Evolutionary conservation across 2,113 vertebrate genomes (phyloP).

Genomic region (Galeopterus variegatus): DNA sequence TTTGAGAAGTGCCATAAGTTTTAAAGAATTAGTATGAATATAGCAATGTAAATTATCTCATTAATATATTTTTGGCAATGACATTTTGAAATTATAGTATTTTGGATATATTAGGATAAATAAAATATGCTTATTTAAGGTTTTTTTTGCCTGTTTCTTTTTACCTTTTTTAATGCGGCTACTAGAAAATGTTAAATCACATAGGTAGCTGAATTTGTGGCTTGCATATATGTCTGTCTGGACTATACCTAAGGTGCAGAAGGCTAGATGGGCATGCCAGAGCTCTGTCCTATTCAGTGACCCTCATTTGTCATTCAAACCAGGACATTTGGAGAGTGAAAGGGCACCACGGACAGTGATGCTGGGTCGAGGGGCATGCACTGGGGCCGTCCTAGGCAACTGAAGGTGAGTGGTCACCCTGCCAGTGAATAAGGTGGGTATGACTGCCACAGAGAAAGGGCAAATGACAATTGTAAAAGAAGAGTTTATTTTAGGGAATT

Average conservation of each 20-base stretch:
- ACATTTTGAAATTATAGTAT: background rate
- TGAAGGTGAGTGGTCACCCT: background rate
- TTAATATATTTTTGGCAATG: background rate
- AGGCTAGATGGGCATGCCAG: no score
- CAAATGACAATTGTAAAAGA: background rate
- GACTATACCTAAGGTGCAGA: background rate
- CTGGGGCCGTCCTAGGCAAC: background rate
- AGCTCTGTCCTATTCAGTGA: background rate
- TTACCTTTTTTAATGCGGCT: background rate
- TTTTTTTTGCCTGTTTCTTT: background rate
- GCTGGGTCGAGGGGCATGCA: background rate
- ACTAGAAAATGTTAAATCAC: background rate
- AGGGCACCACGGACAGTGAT: background rate
- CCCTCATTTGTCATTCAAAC: background rate
- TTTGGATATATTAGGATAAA: background rate
- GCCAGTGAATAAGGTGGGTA: background rate
- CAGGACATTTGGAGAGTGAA: background rate
- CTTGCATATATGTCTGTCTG: background rate
- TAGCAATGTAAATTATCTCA: background rate
- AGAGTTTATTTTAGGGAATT: background rate
- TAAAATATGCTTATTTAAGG: background rate
- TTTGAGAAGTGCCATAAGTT: background rate
- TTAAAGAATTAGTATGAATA: background rate
- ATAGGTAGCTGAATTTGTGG: background rate
- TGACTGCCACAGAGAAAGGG: background rate